Conservation (phyloP, 2,888 invertebrate species). For the Macaria notata region DNA sequence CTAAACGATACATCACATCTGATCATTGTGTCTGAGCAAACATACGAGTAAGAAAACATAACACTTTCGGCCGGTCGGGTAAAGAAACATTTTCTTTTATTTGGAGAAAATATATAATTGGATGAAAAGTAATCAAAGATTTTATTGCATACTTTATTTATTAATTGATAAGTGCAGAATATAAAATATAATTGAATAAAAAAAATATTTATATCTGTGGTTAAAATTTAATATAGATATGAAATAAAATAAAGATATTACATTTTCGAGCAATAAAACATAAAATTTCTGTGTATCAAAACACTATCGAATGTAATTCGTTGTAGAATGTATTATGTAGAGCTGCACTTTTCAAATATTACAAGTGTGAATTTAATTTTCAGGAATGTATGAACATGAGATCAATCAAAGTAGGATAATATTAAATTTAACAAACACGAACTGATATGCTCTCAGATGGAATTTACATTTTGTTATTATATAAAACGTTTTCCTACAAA, state of each 20-base stretch:
- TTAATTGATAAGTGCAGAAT: too few relatives aligned
- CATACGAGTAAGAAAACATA: neutral
- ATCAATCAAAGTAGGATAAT: conserved; percentile 2
- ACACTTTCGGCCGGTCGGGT: neutral
- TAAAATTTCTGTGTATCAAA: too few relatives aligned
- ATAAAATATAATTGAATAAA: too few relatives aligned
- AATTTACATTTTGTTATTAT: conserved; percentile 15
- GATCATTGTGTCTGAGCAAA: conserved; percentile 3
- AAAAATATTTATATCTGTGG: too few relatives aligned
- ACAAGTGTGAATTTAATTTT: neutral
- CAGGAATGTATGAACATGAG: conserved; percentile 10
- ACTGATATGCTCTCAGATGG: conserved; percentile 23
- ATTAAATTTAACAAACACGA: conserved; percentile 8
- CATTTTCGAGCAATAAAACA: too few relatives aligned
- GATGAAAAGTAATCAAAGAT: too few relatives aligned
- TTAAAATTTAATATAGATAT: too few relatives aligned
- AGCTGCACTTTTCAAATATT: neutral
- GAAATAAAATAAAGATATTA: too few relatives aligned
- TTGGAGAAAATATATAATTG: too few relatives aligned
- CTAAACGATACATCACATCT: conserved; percentile 31
- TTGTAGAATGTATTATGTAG: neutral
- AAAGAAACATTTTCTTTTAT: too few relatives aligned
- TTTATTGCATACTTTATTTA: too few relatives aligned
- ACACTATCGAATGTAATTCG: too few relatives aligned
- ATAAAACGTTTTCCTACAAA: conserved; percentile 27